Base-by-base conservation (phyloP, 2,888 invertebrate species). In the Agonopterix arenella region DNA sequence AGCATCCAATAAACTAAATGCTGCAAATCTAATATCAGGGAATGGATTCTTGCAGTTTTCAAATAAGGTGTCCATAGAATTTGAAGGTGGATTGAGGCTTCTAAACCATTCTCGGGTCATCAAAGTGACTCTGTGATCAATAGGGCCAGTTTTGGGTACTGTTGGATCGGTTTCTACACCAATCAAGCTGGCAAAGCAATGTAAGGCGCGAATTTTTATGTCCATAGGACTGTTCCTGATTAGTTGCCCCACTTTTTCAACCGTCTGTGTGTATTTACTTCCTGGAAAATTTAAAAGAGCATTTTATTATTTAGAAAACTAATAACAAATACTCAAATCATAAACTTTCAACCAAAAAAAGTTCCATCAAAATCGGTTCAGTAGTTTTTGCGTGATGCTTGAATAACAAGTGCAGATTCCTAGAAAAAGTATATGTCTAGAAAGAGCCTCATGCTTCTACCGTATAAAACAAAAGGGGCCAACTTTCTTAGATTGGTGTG, bases 1-100 rank as follows among this genome's bases (percentile, higher is more conserved):
- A 0, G 93, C 90, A 58, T 90, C 90, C 44, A 97, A 75, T 36
- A 96, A 82, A 11, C 89, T 84, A 44, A 96, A 84, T 13, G 93
- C 93, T 11, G 94, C 92, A 51, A 92, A 70, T 68, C 93, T 93
- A 11, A 97, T 90, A 60, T 97, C 97, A 0, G 92, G 84, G 69
- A 97, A 97, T 7, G 97, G 97, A 78, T 94, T 95, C 55, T 93
- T 93, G 53, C 93, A 92, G 43, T 93, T 80, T 1, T 85, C 71
- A 67, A 91, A 85, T 41, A 96, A 80, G 42, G 91, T 76, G 51
- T 92, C 91, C 72, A 93, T 90, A 0, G 94, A 90, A 52, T 65
- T 57, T n/a, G 80, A 76, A 4, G 68, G 62, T 48, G 70, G 73
- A 51, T 76, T 79, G 40, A 90, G 58, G 51, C 76, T 73, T 55